phyloP scores from a whole-genome alignment of 2,888 invertebrate genomes.

The Macropis europaea region DNA sequence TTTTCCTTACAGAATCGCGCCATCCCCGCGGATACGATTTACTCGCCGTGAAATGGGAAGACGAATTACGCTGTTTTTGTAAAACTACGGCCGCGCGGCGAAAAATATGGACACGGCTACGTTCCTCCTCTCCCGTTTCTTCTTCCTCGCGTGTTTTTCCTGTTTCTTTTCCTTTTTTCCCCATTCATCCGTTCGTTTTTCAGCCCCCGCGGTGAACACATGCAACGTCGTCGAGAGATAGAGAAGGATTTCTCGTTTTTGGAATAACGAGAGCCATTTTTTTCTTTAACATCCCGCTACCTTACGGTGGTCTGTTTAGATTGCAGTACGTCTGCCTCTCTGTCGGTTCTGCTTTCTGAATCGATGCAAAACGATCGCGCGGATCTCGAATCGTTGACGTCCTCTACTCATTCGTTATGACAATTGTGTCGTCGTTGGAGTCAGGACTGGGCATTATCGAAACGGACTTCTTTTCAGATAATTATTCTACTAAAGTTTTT shows the following conservation, averaged over 20 bases:
- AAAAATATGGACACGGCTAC: constrained; percentile 35
- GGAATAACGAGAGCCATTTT: not conserved
- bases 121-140: not conserved
- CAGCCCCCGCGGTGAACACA: not conserved
- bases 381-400: no score
- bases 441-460: no score
- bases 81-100: not conserved
- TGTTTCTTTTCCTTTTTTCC: constrained; percentile 11
- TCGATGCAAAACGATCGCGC: no score
- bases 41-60: constrained; percentile 46
- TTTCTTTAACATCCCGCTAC: not conserved
- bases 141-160: not conserved
- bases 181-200: not conserved
- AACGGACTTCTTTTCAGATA: no score
- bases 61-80: constrained; percentile 43
- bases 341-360: no score
- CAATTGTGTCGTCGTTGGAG: no score
- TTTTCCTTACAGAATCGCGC: constrained; percentile 24
- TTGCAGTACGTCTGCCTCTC: no score
- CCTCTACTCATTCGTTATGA: no score
- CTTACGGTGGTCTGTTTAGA: no score
- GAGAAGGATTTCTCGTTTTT: not conserved
- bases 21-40: constrained; percentile 35
- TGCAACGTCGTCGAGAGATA: not conserved
- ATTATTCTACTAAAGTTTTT: no score